Evolutionary conservation across 2,797 vertebrate species (phyloP), one percentile per base, ranked within the genome.

Genomic region (Sebastes nivosus): DNA sequence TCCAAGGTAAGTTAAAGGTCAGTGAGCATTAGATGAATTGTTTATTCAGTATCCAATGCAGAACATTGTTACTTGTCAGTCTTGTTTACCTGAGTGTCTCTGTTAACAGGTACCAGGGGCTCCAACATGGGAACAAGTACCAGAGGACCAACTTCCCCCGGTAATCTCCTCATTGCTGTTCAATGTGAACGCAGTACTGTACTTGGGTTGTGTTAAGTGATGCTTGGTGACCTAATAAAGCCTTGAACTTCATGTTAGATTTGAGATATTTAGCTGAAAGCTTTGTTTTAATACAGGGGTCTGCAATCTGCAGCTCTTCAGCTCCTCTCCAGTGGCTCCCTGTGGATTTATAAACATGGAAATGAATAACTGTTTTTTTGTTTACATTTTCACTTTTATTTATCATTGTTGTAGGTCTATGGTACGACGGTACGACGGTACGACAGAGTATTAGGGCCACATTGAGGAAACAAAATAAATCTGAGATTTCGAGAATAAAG

Each of bases 91-190:
- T 54, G 22, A 1, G 4, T 24, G n/a, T 81, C 18, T 68, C 18
- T 22, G 82, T 24, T 27, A 2, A 10, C 42, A 97, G 96, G 92
- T 96, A 14, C 96, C 96, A 25, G 34, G 77, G 68, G 78, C 5
- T 54, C 60, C 96, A 60, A 95, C 95, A 55, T 96, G 95, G 95
- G 84, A 95, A 24, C 87, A 90, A 29, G 80, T 93, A 38, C 8
- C 72, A 75, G 94, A 95, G 4, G 85, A 83, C 6, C 93, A 91
- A 20, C 94, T 95, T 72, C 93, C 95, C 4, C 83, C 72, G 88
- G 96, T 97, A 94, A 75, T 13, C 18, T 27, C 1, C 16, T 72
- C 60, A 14, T 22, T n/a, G 22, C 25, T 11, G 2, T 10, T 82
- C 5, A 2, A 38, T 57, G 24, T 50, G 20, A 63, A 61, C 54